Base-by-base conservation (phyloP, 2,888 invertebrate species). In the Brenthis daphne region DNA sequence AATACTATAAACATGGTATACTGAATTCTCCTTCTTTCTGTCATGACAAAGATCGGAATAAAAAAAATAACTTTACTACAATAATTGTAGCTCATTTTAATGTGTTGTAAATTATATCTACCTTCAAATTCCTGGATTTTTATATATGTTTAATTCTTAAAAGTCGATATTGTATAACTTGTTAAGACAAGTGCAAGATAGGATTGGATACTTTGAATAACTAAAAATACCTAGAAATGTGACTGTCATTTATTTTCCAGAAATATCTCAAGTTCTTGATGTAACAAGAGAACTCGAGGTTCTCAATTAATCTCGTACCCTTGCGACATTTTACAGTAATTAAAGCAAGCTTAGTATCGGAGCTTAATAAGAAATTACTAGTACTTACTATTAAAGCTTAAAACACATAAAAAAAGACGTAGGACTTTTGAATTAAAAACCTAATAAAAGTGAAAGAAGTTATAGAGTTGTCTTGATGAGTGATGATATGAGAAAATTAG, bases 311-410 rank as follows among this genome's bases (percentile, higher is more conserved):
- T 63, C 63, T 43, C 20, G 33, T 14, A 24, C 63, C 53, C 43
- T 20, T 54, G 63, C 53, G 63, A 63, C 63, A 63, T 53, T 63
- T 63, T 54, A 63, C 14, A 63, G 53, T 63, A 63, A 63, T 63
- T 63, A 63, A 63, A 63, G 20, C 53, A 43, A 63, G 63, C 53
- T 63, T 54, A 43, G 11, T 33, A 63, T 63, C 43, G 20, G 37
- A 63, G 43, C 24, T 63, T 37, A 53, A 54, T 54, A 63, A 53
- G 50, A 16, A 50, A 53, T 63, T 63, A 29, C 50, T 50, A 33
- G 13, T 11, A 3, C 16, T 20, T 24, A 29, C 4, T 29, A 29
- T 4, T 4, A 29, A 29, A 29, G 29, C 5, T 2, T 11, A 43
- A 8, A 43, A 43, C 2, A 43, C 11, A 8, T 11, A 2, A 11